Evolutionary conservation across 2,888 invertebrate genomes (phyloP), one percentile per base, ranked within the genome.

Genomic region (Meteorus cinctellus): DNA sequence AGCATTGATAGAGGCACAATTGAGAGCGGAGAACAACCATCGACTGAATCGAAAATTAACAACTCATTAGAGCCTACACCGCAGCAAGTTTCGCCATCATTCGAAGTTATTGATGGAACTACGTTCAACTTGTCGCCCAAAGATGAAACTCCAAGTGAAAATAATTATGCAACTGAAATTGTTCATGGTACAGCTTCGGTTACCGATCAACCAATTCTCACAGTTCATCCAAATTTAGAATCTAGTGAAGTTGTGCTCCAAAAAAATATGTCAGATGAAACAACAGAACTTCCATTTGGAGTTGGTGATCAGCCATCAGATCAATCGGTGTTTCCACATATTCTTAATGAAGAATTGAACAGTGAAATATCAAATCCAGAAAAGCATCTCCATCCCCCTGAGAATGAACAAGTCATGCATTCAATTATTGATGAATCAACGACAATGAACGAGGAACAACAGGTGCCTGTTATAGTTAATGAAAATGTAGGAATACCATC

Each of bases 71-170:
- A 51, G 41, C 69, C 71, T 10, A 73, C 70, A 62, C 69, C 67
- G 19, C 70, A 71, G 31, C 72, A 68, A 66, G 77, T 79, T n/a
- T 78, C 79, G 6, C 81, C 84, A 12, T 77, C 83, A 2, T 84
- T 84, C 70, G 91, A 92, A 79, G 90, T 94, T 34, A 89, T 94
- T 80, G 94, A 95, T 87, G 95, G 94, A 16, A 95, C 95, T 14
- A 93, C 92, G 29, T 90, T 94, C 81, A 76, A 81, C 34, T 76
- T 80, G 12, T 66, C 75, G 14, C 55, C 72, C 10, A 78, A 82
- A 48, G 82, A 83, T 24, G 70, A 74, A 34, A 45, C 76, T 0
- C 34, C 41, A 12, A 76, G 79, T 69, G 76, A 77, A 2, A 72
- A 74, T 2, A 82, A 81, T 79, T 79, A 84, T 62, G 63, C 81